Percentiles rank a stretch among this genome's conserved stretches.
These are phyloP conservation scores for Erpetoichthys calabaricus DNA, from an alignment of 2,797 vertebrate species.

Conservation along the genomic window DNA sequence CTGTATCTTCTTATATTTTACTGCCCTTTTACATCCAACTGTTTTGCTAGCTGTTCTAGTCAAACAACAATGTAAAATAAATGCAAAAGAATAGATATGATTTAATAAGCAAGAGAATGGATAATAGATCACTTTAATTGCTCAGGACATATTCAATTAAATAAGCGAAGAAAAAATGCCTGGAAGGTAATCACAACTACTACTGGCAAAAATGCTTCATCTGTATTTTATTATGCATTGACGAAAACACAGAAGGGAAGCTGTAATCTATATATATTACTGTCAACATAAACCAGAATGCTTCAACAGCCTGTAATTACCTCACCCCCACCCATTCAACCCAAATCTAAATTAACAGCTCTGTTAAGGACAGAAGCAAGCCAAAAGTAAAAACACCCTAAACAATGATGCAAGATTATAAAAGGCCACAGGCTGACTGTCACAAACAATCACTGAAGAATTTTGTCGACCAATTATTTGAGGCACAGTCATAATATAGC, in stretches of 20 bases:
- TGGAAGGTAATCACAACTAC: background rate
- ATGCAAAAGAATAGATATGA: too few relatives aligned
- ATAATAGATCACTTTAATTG: too few relatives aligned
- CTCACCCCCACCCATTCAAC: constrained; percentile 2
- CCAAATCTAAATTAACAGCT: constrained; percentile 6
- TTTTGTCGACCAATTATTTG: background rate
- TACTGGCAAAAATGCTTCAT: background rate
- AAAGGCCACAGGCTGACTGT: background rate
- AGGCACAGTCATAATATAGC: background rate
- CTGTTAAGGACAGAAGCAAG: background rate
- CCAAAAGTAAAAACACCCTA: background rate
- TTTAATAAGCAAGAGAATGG: too few relatives aligned
- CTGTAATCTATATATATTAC: constrained; percentile 1
- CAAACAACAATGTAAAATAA: too few relatives aligned
- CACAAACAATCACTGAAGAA: background rate
- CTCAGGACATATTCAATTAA: too few relatives aligned
- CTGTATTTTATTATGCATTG: constrained; percentile 1
- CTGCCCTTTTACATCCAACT: too few relatives aligned
- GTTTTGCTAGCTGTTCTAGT: too few relatives aligned
- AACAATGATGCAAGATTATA: background rate
- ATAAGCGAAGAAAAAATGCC: background rate
- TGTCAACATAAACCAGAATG: constrained; percentile 3
- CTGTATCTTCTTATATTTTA: too few relatives aligned
- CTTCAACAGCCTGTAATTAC: constrained; percentile 6
- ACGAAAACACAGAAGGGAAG: constrained; percentile 1